Evolutionary conservation across 2,888 invertebrate species (phyloP), one percentile per base, ranked within the genome.

Genomic region (Amblyjoppa proteus): DNA sequence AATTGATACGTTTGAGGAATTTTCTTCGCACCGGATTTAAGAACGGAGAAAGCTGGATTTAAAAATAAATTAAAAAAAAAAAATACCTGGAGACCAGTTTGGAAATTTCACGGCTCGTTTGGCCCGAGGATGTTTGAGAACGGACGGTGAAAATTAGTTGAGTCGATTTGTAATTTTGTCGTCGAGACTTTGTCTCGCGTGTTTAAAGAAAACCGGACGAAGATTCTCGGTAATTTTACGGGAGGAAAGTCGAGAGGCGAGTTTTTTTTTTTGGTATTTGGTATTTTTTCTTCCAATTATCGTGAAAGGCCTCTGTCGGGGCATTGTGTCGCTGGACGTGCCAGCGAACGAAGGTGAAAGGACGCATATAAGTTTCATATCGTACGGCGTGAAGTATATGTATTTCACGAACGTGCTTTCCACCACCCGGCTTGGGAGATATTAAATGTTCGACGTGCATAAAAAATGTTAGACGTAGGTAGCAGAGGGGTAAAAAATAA

Each of bases 371-470:
- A 28, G 38, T 56, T 38, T 45, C 9, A 16, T 51, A 51, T n/a
- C 16, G 49, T 34, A 51, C 49, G 45, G 34, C 9, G 70, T 41
- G 20, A 71, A 64, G n/a, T 16, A 16, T 66, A 53, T 41, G 64
- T 41, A 71, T 7, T 7, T 28, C 28, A 25, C 68, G 28, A 56
- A 69, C 38, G 74, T 64, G 78, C 69, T 69, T 69, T 81, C 53
- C 11, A 70, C 53, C 11, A 70, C 51, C 75, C 56, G 56, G 82
- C 66, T 76, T 61, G 69, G 68, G 45, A 83, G 64, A 88, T 87
- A 73, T 75, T 45, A 79, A 80, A 80, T 79, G 82, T 85, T 83
- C 82, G 86, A 86, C 82, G 88, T 84, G 86, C 82, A 87, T 88
- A 87, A 87, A 88, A 20, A 20, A 20, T 20, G 20, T 20, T 20